A percentile compares a stretch with the other conserved stretches of the same genome.
phyloP scores from a whole-genome alignment of 2,888 invertebrate genomes.

The Napeogenes sylphis region DNA sequence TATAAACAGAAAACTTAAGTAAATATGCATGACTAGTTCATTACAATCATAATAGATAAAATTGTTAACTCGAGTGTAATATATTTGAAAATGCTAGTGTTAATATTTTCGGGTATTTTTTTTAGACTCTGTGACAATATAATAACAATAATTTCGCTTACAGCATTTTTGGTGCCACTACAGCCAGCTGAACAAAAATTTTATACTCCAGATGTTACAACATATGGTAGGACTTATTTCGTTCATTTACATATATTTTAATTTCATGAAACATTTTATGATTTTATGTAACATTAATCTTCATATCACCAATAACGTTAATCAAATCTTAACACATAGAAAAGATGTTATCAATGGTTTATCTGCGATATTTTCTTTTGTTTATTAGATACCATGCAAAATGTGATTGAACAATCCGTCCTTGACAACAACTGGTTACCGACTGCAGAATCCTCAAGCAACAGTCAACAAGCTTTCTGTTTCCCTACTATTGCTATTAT shows the following conservation, averaged over 20 bases:
- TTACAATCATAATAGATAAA: too few species aligned
- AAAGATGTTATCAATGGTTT: too few species aligned
- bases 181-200: slow-evolving; percentile 73
- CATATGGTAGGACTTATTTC: slow-evolving; percentile 55
- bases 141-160: slow-evolving; percentile 24
- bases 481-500: slow-evolving; percentile 48
- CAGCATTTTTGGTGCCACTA: slow-evolving; percentile 67
- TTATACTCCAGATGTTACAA: slow-evolving; percentile 69
- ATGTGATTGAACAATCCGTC: slow-evolving; percentile 73
- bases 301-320: too few species aligned
- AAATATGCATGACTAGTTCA: too few species aligned
- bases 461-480: slow-evolving; percentile 47
- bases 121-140: background rate
- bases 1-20: background rate
- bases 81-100: too few species aligned
- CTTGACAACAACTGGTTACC: slow-evolving; percentile 74
- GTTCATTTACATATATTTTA: slow-evolving; percentile 1
- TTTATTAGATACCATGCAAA: slow-evolving; percentile 68
- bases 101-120: too few species aligned
- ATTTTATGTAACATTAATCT: too few species aligned
- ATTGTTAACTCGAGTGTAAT: too few species aligned
- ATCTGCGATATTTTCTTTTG: background rate
- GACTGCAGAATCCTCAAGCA: slow-evolving; percentile 65
- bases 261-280: too few species aligned
- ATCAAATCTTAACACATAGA: too few species aligned